phyloP scores from a whole-genome alignment of 2,797 vertebrate species.

The Argentina silus region DNA sequence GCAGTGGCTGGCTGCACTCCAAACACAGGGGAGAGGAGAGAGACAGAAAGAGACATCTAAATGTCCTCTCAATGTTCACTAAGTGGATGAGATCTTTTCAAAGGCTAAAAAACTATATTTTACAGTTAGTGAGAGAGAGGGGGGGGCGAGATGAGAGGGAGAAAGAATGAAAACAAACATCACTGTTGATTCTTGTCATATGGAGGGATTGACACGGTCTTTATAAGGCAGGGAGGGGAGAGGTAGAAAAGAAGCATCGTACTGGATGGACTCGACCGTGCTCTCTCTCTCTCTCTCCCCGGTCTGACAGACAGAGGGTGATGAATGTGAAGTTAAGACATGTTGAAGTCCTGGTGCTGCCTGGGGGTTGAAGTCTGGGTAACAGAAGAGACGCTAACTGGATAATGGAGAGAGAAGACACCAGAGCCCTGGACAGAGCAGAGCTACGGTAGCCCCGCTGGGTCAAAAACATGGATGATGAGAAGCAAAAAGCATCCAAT shows the following conservation, averaged over 20 bases:
- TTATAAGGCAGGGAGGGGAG: conserved; percentile 50
- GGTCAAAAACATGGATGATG: neutral
- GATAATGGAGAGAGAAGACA: neutral
- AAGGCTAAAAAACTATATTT: conserved; percentile 36
- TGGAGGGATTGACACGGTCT: conserved; percentile 25
- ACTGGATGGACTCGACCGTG: conserved; percentile 33
- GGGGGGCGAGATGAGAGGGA: conserved; percentile 7
- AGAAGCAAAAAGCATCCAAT: neutral
- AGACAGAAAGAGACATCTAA: neutral
- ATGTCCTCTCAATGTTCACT: conserved; percentile 7
- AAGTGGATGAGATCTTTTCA: conserved; percentile 13
- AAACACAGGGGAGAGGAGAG: neutral
- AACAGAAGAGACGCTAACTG: conserved; percentile 9
- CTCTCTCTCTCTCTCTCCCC: conserved; percentile 24
- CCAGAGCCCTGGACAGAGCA: neutral
- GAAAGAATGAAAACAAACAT: conserved; percentile 1
- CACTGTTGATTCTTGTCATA: conserved; percentile 2
- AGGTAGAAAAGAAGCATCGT: conserved; percentile 69
- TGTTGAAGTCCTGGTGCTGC: conserved; percentile 5
- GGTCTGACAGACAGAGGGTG: conserved; percentile 61
- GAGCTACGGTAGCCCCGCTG: neutral
- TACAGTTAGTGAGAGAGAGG: conserved; percentile 5
- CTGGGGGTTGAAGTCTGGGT: conserved; percentile 8
- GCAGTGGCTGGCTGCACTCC: conserved; percentile 2
- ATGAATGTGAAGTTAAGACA: conserved; percentile 29